Percentiles rank a stretch among this genome's conserved stretches.
phyloP scores from a whole-genome alignment of 2,797 vertebrate genomes.

The Myripristis jacobus region DNA sequence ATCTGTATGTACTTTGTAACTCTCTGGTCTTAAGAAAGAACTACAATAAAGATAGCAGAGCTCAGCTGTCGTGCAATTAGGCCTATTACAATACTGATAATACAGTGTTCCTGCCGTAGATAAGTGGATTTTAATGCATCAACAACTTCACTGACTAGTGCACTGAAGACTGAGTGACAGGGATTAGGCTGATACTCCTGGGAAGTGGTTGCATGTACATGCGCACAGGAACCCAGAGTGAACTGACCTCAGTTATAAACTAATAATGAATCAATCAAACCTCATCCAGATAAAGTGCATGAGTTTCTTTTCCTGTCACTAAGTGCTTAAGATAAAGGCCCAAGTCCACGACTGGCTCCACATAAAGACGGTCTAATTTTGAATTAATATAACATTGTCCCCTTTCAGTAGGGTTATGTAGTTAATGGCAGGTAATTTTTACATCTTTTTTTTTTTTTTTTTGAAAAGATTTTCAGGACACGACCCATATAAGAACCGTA shows the following conservation, averaged over 20 bases:
- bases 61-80: slow-evolving; percentile 46
- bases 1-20: slow-evolving; percentile 76
- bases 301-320: too few relatives aligned
- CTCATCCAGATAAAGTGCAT: too few relatives aligned
- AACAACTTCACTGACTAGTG: slow-evolving; percentile 9
- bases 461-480: slow-evolving; percentile 9
- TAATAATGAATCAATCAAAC: slow-evolving; percentile 3
- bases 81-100: slow-evolving; percentile 46
- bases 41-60: slow-evolving; percentile 77
- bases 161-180: slow-evolving; percentile 8
- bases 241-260: slow-evolving; percentile 7
- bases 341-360: too few relatives aligned
- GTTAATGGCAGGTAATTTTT: too few relatives aligned
- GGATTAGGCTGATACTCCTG: neutral
- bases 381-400: slow-evolving; percentile 1
- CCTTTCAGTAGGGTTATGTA: neutral
- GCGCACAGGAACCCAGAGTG: neutral
- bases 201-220: too few relatives aligned
- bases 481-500: slow-evolving; percentile 2
- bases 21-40: slow-evolving; percentile 55
- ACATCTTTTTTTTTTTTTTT: neutral
- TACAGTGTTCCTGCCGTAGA: slow-evolving; percentile 21
- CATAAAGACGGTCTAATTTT: neutral
- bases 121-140: slow-evolving; percentile 39
- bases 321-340: too few relatives aligned